Conservation (phyloP, 2,113 vertebrate species). For the Notarius lentiginosus region DNA sequence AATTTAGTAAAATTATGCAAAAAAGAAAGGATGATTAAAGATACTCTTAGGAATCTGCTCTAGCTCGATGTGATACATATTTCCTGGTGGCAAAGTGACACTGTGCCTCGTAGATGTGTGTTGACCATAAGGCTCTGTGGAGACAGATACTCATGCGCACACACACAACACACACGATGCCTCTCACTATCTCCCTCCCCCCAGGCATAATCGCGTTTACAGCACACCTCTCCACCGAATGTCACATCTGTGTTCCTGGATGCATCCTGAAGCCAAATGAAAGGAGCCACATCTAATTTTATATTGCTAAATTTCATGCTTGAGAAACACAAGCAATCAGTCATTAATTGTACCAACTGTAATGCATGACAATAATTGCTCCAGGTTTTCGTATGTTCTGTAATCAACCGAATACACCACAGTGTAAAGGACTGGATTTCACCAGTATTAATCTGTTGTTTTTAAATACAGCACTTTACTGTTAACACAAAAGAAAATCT, state of each 20-base stretch:
- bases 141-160: neutral
- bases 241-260: neutral
- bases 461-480: no score
- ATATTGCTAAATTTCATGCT: slow-evolving; percentile 22
- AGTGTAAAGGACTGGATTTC: neutral
- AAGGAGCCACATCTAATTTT: slow-evolving; percentile 2
- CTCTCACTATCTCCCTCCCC: neutral
- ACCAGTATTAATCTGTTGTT: no score
- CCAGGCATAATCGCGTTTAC: neutral
- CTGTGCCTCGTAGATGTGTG: neutral
- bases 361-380: neutral
- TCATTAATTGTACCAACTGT: neutral
- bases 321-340: neutral
- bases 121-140: neutral
- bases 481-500: no score
- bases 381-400: neutral
- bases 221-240: slow-evolving; percentile 9
- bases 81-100: neutral
- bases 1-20: neutral
- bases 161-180: slow-evolving; percentile 1
- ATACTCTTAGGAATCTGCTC: neutral
- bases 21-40: neutral
- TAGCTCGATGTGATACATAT: neutral
- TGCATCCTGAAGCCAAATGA: slow-evolving; percentile 15
- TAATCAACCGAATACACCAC: neutral